Base-by-base conservation (phyloP, 2,113 vertebrate genomes). In the Chionis minor region DNA sequence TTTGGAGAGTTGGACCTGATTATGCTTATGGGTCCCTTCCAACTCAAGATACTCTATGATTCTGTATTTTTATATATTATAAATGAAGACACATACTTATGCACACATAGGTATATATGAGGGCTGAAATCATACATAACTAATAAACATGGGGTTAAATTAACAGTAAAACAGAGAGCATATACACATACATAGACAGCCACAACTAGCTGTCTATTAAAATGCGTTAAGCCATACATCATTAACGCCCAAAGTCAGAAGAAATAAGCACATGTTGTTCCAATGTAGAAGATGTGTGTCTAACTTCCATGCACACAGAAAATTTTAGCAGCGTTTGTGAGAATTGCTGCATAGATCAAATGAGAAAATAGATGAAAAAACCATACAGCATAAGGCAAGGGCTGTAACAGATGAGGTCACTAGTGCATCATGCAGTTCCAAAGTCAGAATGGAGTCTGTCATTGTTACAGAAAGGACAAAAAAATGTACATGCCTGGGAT, bases 401-500 rank as follows among this genome's bases (percentile, higher is more conserved):
- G 33, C 49, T 73, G 35, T 49, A 54, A 65, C 33, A 80, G 70
- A 47, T 40, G 32, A 58, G 77, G 30, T 32, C n/a, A 33, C 24
- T 12, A n/a, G 58, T 8, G 28, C 18, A 52, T 18, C 2, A 0
- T 4, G 8, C 27, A 33, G 35, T n/a, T 67, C 49, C 62, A 82
- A 45, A 52, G 28, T 61, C 54, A 56, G 82, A 82, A 65, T 4
- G 7, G 2, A 79, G 54, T 15, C 27, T 7, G 21, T 72, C 52
- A 51, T 28, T 88, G 49, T 49, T 63, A 54, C 13, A 67, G 61
- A 42, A 63, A 23, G 45, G 35, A 85, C 30, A 65, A 55, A 65
- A 55, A 67, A 70, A 10, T 3, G 21, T 32, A 15, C 0, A 0
- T 20, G 24, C 15, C 55, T 77, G 12, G 81, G 32, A 73, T 30